Percentiles rank a stretch among this genome's conserved stretches.
Conservation (phyloP, 2,113 vertebrate species). For the Condylura cristata region DNA sequence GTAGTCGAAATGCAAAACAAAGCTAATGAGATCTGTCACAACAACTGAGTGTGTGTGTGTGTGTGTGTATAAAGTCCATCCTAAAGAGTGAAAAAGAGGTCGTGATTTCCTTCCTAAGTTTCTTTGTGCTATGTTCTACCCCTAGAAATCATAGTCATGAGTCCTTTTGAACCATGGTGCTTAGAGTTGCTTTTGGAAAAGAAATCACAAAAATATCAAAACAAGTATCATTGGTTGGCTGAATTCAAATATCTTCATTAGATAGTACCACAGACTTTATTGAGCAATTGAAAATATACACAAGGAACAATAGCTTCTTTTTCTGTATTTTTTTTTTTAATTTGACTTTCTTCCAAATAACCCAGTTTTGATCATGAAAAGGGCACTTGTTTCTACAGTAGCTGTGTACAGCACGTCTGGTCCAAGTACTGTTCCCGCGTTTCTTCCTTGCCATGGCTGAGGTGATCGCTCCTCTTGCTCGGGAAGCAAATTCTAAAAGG, state of each 20-base stretch:
- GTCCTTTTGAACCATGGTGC: neutral
- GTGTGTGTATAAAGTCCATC: constrained; percentile 45
- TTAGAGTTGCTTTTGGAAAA: constrained; percentile 42
- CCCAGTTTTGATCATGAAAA: constrained; percentile 90
- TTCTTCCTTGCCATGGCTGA: constrained; percentile 80
- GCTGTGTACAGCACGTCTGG: constrained; percentile 87
- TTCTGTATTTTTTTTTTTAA: constrained; percentile 77
- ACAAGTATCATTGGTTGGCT: constrained; percentile 81
- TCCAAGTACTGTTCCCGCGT: constrained; percentile 82
- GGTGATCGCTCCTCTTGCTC: constrained; percentile 75
- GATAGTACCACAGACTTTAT: constrained; percentile 94
- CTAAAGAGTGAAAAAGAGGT: constrained; percentile 63
- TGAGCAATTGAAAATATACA: constrained; percentile 98
- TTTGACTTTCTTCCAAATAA: constrained; percentile 87
- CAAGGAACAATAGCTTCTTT: constrained; percentile 92
- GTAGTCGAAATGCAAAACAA: neutral
- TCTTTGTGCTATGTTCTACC: neutral
- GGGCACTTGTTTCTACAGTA: constrained; percentile 91
- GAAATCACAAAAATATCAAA: constrained; percentile 71
- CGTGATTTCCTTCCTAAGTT: constrained; percentile 15
- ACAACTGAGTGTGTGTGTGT: neutral
- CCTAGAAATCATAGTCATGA: constrained; percentile 8
- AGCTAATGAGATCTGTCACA: constrained; percentile 40
- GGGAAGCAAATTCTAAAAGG: constrained; percentile 82
- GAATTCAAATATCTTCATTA: constrained; percentile 88